Conservation (phyloP, 2,797 vertebrate species). For the Rhinoraja longicauda region DNA sequence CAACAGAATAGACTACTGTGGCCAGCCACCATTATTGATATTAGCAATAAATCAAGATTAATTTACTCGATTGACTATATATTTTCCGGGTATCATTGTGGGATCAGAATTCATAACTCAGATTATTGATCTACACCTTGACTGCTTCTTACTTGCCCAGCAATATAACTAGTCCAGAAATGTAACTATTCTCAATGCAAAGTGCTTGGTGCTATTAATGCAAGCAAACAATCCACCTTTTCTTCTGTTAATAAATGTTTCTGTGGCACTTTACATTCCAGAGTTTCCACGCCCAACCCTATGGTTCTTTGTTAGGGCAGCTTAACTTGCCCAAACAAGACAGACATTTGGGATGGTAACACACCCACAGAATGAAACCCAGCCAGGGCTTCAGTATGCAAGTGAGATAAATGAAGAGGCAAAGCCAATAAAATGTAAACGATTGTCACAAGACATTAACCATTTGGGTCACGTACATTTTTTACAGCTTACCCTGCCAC, state of each 20-base stretch:
- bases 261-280: conserved; percentile 58
- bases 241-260: conserved; percentile 41
- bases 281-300: conserved; percentile 64
- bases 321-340: conserved; percentile 69
- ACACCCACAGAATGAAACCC: conserved; percentile 57
- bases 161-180: no score
- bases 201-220: conserved; percentile 4
- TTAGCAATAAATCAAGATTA: no score
- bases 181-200: neutral
- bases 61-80: no score
- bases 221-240: conserved; percentile 57
- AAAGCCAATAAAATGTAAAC: conserved; percentile 42
- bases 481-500: neutral
- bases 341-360: conserved; percentile 62
- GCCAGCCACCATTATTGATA: no score
- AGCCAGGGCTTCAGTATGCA: conserved; percentile 60
- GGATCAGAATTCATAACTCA: no score
- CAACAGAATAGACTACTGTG: no score
- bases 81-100: no score
- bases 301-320: conserved; percentile 57
- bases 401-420: conserved; percentile 61
- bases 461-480: neutral
- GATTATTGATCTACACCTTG: no score
- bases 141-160: no score
- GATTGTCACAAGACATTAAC: conserved; percentile 11